Evolutionary conservation across 2,888 invertebrate species (phyloP), one percentile per base, ranked within the genome.

Genomic region (Teleiodes luculella): DNA sequence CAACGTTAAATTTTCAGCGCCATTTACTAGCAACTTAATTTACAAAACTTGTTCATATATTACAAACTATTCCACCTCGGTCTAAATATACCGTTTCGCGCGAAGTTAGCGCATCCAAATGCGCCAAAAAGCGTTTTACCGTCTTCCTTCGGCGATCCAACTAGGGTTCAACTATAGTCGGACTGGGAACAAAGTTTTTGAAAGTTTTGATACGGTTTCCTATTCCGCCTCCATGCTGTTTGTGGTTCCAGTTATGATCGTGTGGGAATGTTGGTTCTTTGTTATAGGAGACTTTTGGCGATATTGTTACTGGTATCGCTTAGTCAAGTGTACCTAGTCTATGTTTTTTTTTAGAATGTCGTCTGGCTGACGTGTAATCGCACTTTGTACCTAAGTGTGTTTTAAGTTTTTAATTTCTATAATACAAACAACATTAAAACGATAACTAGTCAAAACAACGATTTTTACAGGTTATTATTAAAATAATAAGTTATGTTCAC

Each of bases 131-230:
- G 63, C 63, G 63, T 68, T 69, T 61, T 57, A 54, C 24, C 50
- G 39, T 20, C 39, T 51, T 43, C 43, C 43, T 24, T 43, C 20
- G 43, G 24, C 43, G 43, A 14, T 43, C 14, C 24, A 13, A 43
- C 43, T 43, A 43, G 43, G 43, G n/a, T 37, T 43, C 24, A 43
- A 43, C 43, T 24, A 14, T 13, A 20, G 43, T 43, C 7, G 33
- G 10, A 33, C 10, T 50, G 47, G 10, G 41, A 48, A 36, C 35
- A 36, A 70, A 76, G 70, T 70, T 75, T 76, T 69, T 65, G 66
- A 65, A 58, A 78, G 70, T 78, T 78, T 77, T 78, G 76, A 78
- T 77, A 71, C 67, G 69, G 72, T 74, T 73, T 70, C 69, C 67
- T 68, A 70, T 66, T 62, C 65, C 50, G 63, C 63, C 60, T 67